phyloP scores from a whole-genome alignment of 2,888 invertebrate genomes.

The Aquatica leii region DNA sequence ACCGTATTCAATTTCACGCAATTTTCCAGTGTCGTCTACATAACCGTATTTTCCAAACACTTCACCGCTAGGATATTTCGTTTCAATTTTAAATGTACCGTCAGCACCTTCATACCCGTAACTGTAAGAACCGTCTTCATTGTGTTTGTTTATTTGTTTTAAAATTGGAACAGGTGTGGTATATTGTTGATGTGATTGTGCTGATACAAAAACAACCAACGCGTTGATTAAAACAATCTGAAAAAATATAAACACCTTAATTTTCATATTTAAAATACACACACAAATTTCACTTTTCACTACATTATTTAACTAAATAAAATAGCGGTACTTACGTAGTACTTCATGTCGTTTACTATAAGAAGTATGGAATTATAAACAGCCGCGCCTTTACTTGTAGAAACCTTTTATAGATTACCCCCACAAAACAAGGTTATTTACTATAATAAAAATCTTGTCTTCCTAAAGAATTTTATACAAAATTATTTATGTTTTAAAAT shows the following conservation, averaged over 20 bases:
- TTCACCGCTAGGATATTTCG: constrained; percentile 83
- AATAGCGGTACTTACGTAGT: constrained; percentile 37
- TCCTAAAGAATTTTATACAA: too few relatives aligned
- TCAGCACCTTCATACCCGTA: constrained; percentile 89
- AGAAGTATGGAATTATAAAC: constrained; percentile 42
- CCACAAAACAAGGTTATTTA: constrained; percentile 48
- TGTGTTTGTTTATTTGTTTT: constrained; percentile 85
- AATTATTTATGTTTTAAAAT: too few relatives aligned
- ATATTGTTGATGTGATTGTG: constrained; percentile 57
- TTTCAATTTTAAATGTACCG: constrained; percentile 87
- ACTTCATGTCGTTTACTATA: constrained; percentile 38
- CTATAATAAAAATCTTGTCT: too few relatives aligned
- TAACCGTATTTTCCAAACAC: constrained; percentile 92
- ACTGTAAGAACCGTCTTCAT: constrained; percentile 88
- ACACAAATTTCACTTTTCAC: constrained; percentile 8
- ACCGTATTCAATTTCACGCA: constrained; percentile 85
- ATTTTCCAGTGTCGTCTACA: constrained; percentile 77
- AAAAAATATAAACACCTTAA: constrained; percentile 33
- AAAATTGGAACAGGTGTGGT: constrained; percentile 83
- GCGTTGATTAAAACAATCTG: constrained; percentile 53
- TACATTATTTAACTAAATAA: neutral
- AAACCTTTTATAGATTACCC: constrained; percentile 50
- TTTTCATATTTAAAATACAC: neutral
- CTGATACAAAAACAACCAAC: constrained; percentile 44
- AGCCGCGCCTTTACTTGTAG: constrained; percentile 42